Conservation (phyloP, 2,113 vertebrate genomes). For the Corythoichthys intestinalis region DNA sequence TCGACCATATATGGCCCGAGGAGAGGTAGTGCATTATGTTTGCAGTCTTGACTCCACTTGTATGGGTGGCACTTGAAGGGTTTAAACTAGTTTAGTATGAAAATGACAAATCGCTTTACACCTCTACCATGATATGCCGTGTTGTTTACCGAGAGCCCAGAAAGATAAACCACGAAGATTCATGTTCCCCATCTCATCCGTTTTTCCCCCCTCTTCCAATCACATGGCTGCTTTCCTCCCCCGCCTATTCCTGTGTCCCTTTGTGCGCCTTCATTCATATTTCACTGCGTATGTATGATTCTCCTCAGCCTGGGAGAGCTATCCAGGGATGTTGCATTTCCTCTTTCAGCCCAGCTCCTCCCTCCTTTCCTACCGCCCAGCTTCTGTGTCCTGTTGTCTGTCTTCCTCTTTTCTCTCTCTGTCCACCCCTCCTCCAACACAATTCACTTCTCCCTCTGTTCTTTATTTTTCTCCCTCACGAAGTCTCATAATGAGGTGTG, state of each 20-base stretch:
- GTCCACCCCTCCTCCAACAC: conserved; percentile 25
- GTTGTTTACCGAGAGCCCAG: neutral
- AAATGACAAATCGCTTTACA: neutral
- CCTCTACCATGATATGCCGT: neutral
- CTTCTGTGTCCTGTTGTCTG: conserved; percentile 43
- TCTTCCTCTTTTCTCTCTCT: conserved; percentile 1
- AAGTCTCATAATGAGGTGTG: conserved; percentile 63
- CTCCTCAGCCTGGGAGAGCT: conserved; percentile 10
- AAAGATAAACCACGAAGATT: neutral
- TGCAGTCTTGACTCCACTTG: neutral
- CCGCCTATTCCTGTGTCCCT: conserved; percentile 42
- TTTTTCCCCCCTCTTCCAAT: conserved; percentile 41
- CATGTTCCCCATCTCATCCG: neutral
- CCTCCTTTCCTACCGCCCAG: conserved; percentile 13
- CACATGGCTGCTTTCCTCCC: conserved; percentile 26
- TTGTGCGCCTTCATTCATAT: conserved; percentile 55
- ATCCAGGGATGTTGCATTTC: conserved; percentile 47
- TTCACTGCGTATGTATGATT: conserved; percentile 42
- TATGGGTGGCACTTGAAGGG: neutral
- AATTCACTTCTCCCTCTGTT: conserved; percentile 27
- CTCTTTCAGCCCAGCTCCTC: conserved; percentile 38
- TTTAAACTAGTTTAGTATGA: neutral
- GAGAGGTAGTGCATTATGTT: conserved; percentile 30
- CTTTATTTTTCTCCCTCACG: conserved; percentile 14
- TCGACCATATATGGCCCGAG: conserved; percentile 60